Base-by-base conservation (phyloP, 1,140 invertebrate genomes). In the Adoxophyes honmai region DNA sequence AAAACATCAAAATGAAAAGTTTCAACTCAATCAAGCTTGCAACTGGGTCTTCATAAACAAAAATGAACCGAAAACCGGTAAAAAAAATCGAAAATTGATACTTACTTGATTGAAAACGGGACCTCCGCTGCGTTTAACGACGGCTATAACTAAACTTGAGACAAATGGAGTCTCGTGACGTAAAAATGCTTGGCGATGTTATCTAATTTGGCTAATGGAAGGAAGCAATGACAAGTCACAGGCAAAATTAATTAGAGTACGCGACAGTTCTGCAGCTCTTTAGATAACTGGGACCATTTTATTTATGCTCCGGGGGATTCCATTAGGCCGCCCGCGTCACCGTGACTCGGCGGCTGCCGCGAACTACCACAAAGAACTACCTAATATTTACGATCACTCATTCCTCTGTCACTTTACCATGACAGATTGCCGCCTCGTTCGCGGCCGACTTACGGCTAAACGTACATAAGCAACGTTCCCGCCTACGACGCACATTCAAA, bases 351-450 rank as follows among this genome's bases (percentile, higher is more conserved):
- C 69, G 14, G 21, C 21, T 28, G 21, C 21, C 21, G 38, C 21
- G 58, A 67, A 55, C 11, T 48, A 63, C 18, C 62, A 66, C 67
- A 72, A 72, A 74, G 67, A 62, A 55, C 55, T 52, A 44, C 58
- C 62, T 70, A 70, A 78, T 81, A 78, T 78, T 80, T 76, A 69
- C 71, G 62, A 80, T 78, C 69, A 78, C 74, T 78, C 72, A 80
- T 78, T 67, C 66, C 59, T 39, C 13, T 74, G 78, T 76, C 78
- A 76, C 68, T 72, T 70, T 66, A 66, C 69, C 35, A 66, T 73
- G 75, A 78, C 73, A 78, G 68, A 77, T 77, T 73, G 62, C 55
- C 51, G 34, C 21, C 21, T 28, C 21, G 21, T 18, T 48, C 42
- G n/a, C 10, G 16, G 42, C 16, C 42, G 42, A 48, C 42, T 48